Conservation (phyloP, 2,113 vertebrate species). For the Tyrannus savana region DNA sequence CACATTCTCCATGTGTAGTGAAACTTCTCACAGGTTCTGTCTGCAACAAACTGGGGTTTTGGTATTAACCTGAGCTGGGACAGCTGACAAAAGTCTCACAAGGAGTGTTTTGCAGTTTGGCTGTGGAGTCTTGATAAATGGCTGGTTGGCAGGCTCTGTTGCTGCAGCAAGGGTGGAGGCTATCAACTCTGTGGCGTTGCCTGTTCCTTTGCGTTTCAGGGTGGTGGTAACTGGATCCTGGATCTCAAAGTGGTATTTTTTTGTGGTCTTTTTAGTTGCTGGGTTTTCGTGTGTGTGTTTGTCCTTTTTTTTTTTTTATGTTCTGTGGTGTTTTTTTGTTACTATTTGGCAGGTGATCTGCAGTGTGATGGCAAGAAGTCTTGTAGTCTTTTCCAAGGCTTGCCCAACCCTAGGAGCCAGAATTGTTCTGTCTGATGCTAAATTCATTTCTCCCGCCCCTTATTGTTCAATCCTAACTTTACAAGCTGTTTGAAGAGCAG, state of each 20-base stretch:
- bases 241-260: background rate
- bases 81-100: background rate
- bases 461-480: background rate
- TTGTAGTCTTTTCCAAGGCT: background rate
- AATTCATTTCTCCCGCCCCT: fast-evolving
- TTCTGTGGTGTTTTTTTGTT: background rate
- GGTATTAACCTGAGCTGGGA: background rate
- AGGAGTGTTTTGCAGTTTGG: background rate
- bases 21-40: background rate
- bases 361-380: background rate
- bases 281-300: fast-evolving
- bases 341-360: background rate
- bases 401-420: background rate
- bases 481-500: background rate
- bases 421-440: background rate
- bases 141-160: background rate
- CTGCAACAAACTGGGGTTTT: background rate
- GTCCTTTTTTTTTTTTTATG: background rate
- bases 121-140: constrained; percentile 7
- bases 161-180: background rate
- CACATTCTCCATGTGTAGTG: background rate
- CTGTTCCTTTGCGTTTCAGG: background rate
- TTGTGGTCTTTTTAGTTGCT: background rate
- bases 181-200: background rate
- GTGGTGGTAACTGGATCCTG: background rate